These are phyloP conservation scores for Neogale vison DNA, from an alignment of 2,113 vertebrate genomes.

Conservation along the genomic window DNA sequence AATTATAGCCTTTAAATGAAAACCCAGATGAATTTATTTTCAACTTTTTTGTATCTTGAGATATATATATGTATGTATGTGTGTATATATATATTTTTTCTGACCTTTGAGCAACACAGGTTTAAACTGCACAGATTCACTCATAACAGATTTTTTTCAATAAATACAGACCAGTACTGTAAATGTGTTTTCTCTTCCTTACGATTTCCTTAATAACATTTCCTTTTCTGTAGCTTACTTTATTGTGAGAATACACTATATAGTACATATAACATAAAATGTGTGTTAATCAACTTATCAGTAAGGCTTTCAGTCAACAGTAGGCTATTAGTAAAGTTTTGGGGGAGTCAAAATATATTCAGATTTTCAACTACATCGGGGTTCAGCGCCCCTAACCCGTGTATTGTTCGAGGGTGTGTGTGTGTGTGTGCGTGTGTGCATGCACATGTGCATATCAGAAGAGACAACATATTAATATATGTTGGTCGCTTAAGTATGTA, in stretches of 20 bases:
- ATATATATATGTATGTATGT: no score
- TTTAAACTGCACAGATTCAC: not conserved
- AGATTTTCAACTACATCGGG: not conserved
- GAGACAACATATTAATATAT: not conserved
- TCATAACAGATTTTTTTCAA: not conserved
- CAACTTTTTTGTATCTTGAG: not conserved
- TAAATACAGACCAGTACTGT: not conserved
- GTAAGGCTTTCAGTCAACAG: not conserved
- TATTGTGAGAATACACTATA: not conserved
- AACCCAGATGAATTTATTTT: not conserved
- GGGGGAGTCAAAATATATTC: not conserved
- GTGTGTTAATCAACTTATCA: not conserved
- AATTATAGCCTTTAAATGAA: not conserved
- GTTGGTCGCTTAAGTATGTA: not conserved
- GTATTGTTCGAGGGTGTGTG: not conserved
- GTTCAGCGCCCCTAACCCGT: not conserved
- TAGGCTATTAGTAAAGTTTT: not conserved
- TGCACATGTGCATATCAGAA: not conserved
- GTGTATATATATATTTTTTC: no score
- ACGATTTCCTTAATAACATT: not conserved
- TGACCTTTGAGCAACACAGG: not conserved
- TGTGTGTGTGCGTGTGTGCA: not conserved
- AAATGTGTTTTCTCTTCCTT: not conserved
- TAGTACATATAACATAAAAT: not conserved
- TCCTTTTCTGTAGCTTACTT: not conserved